Base-by-base conservation (phyloP, 2,888 invertebrate species). In the Digitonthophagus gazella region DNA sequence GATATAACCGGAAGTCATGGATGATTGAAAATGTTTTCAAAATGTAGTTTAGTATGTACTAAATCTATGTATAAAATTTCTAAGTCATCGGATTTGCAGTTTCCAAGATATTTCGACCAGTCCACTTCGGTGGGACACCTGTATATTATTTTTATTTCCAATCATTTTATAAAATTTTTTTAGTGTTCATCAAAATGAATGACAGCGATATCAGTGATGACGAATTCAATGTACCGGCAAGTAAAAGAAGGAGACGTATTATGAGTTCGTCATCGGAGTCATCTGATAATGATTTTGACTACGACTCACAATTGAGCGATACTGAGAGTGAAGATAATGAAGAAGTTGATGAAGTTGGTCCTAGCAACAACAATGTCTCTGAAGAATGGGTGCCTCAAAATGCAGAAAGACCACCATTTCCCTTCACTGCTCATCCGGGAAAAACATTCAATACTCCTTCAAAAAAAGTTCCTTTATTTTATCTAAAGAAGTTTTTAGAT, bases 361-460 rank as follows among this genome's bases (percentile, higher is more conserved):
- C 72, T 67, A 73, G 72, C 68, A 72, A 71, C 71, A 73, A 66
- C 71, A 66, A 54, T 73, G 69, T 73, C 68, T 70, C 70, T 72
- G 71, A 72, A 70, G 70, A 73, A 72, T 72, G 71, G 70, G 54
- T 73, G 66, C 61, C 70, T 72, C 67, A 70, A 71, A 71, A 72
- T 71, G 67, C 67, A 72, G 72, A 74, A 73, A 74, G 70, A 74
- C 72, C 72, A 73, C 71, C 72, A 72, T 74, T 74, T 74, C 72
- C 72, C 66, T 73, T 74, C 69, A 72, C 66, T 72, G 72, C 72
- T 67, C 70, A 73, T 71, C 72, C 72, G 66, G 71, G 70, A 72
- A 72, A 72, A 72, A 72, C 72, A 65, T 72, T 72, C 67, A 66
- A 72, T 71, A 70, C 69, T 67, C n/a, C n/a, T n/a, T n/a, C n/a